A percentile compares a stretch with the other conserved stretches of the same genome.
phyloP scores from a whole-genome alignment of 2,797 vertebrate genomes.

The Peromyscus nudipes region DNA sequence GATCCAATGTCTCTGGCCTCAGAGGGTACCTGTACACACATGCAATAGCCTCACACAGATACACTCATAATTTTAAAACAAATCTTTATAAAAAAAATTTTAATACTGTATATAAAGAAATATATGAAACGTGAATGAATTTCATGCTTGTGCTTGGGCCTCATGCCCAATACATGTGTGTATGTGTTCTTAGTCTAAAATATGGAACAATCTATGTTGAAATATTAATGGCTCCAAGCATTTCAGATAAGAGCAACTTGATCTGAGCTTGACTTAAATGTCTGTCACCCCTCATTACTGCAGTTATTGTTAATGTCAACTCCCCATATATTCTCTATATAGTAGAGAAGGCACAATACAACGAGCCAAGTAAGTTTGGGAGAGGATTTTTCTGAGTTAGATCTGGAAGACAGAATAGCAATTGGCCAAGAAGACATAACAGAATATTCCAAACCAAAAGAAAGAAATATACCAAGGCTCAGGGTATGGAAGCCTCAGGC shows the following conservation, averaged over 20 bases:
- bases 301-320: rapidly evolving
- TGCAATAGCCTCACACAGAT: background rate
- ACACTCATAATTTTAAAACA: background rate
- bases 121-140: background rate
- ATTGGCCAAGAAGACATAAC: background rate
- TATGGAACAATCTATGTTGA: background rate
- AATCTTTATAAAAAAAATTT: background rate
- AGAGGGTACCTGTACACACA: background rate
- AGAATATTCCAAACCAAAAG: background rate
- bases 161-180: background rate
- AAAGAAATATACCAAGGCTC: background rate
- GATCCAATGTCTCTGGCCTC: background rate
- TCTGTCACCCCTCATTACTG: background rate
- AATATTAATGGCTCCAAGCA: background rate
- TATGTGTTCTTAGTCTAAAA: background rate
- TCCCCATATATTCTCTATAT: rapidly evolving
- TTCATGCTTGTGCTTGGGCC: background rate
- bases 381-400: background rate
- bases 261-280: background rate
- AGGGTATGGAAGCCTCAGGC: rapidly evolving
- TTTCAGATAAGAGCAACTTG: background rate
- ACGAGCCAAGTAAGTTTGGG: background rate
- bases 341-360: too few relatives aligned
- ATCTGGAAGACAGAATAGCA: background rate
- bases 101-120: background rate